These are phyloP conservation scores for Entomobrya proxima DNA, from an alignment of 2,888 invertebrate species.

Conservation along the genomic window DNA sequence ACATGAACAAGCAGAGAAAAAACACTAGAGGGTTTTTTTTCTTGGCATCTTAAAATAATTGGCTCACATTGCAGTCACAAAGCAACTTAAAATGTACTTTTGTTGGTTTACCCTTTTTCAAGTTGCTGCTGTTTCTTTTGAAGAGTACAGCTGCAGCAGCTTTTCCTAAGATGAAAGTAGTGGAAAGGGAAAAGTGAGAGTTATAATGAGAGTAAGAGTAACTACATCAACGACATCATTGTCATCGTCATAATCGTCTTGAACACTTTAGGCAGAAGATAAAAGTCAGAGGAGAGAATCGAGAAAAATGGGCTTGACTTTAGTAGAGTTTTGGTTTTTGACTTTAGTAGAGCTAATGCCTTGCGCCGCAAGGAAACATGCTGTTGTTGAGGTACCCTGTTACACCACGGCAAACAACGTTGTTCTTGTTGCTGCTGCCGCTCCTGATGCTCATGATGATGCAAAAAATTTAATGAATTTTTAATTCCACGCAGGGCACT, in stretches of 20 bases:
- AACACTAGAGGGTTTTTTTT: not conserved
- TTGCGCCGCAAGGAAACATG: no score
- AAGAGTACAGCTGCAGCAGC: not conserved
- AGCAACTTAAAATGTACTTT: constrained; percentile 53
- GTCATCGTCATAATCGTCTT: not conserved
- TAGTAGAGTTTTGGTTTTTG: not conserved
- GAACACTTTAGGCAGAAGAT: not conserved
- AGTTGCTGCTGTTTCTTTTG: not conserved
- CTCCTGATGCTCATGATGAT: constrained; percentile 1
- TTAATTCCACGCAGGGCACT: constrained; percentile 71
- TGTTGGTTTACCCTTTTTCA: not conserved
- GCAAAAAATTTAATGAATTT: constrained; percentile 58
- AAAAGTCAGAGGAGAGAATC: not conserved
- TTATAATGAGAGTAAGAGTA: not conserved
- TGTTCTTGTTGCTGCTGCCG: not conserved
- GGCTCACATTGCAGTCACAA: constrained; percentile 41
- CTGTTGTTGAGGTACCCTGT: not conserved
- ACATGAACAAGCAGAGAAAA: not conserved
- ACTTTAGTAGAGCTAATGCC: not conserved
- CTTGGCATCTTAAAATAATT: constrained; percentile 56
- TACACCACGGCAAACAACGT: not conserved
- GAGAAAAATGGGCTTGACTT: not conserved
- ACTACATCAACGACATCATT: not conserved
- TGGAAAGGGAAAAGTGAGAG: not conserved
- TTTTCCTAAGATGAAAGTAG: not conserved